These are phyloP conservation scores for Hystrix cristata DNA, from an alignment of 2,113 vertebrate species.

Conservation along the genomic window DNA sequence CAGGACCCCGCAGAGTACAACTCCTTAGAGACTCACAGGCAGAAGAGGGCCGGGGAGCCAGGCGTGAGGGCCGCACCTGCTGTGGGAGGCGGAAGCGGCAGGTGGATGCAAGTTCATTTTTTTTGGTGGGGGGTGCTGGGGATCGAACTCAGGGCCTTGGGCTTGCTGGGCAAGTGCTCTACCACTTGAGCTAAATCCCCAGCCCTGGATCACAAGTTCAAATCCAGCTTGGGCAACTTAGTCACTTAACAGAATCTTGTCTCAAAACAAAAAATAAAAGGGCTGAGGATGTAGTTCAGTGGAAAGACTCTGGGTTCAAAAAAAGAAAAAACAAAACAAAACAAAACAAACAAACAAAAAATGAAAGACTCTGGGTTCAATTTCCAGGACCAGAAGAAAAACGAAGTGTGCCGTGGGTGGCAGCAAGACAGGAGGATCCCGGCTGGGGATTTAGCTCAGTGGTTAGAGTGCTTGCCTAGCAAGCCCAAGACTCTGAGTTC, in stretches of 20 bases:
- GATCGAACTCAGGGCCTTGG: too few relatives aligned
- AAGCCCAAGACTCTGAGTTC: not conserved
- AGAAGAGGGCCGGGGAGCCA: not conserved
- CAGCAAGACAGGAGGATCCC: not conserved
- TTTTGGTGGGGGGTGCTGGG: too few relatives aligned
- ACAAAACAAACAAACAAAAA: not conserved
- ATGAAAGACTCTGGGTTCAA: not conserved
- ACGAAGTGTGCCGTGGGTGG: not conserved
- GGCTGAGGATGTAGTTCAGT: not conserved
- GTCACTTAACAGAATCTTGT: not conserved
- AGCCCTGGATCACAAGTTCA: not conserved
- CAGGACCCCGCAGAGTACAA: not conserved
- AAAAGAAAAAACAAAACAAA: too few relatives aligned
- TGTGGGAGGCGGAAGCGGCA: not conserved
- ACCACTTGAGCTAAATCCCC: too few relatives aligned
- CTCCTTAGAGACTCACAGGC: not conserved
- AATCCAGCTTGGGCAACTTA: not conserved
- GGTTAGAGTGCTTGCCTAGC: too few relatives aligned
- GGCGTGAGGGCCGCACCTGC: not conserved
- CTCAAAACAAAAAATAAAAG: not conserved
- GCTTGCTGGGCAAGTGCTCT: too few relatives aligned
- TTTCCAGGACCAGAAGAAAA: not conserved
- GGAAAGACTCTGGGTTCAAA: not conserved
- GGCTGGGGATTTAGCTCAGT: too few relatives aligned
- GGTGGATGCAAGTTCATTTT: not conserved